Evolutionary conservation across 1,140 invertebrate genomes (phyloP).

Genomic region (Drosophila varians): DNA sequence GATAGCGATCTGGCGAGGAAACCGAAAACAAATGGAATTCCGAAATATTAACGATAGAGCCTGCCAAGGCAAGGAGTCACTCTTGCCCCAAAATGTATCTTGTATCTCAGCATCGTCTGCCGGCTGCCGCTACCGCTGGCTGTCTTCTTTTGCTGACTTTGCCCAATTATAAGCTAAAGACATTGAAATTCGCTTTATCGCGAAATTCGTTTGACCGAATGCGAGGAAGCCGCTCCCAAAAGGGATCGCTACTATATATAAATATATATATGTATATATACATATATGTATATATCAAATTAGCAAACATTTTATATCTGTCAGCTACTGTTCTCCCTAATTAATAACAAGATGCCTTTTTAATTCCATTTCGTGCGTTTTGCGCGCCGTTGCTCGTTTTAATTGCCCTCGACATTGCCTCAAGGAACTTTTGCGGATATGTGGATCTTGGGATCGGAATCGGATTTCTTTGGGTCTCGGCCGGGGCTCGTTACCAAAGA

Average conservation of each 20-base stretch:
- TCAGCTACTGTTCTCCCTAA: conserved; percentile 83
- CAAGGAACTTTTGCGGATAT: conserved; percentile 33
- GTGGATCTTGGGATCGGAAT: background rate
- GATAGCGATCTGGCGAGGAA: conserved; percentile 58
- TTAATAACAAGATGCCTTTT: conserved; percentile 83
- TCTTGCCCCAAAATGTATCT: conserved; percentile 38
- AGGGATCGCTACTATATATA: conserved; percentile 25
- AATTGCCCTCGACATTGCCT: conserved; percentile 63
- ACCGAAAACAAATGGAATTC: conserved; percentile 55
- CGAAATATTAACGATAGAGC: conserved; percentile 78
- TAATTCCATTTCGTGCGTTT: conserved; percentile 80
- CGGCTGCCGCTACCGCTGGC: background rate
- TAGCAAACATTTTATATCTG: conserved; percentile 83
- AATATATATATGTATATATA: conserved; percentile 15
- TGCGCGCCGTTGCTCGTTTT: conserved; percentile 78
- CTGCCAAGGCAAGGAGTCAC: conserved; percentile 32
- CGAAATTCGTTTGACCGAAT: conserved; percentile 57
- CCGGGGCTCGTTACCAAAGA: conserved; percentile 7
- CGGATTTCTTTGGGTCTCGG: conserved; percentile 2
- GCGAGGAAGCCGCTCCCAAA: conserved; percentile 46
- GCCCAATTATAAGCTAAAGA: conserved; percentile 79
- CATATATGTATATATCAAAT: conserved; percentile 72
- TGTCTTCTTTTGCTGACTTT: conserved; percentile 43
- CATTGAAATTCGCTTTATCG: conserved; percentile 80
- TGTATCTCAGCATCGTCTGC: conserved; percentile 40